Base-by-base conservation (phyloP, 1,140 invertebrate genomes). In the Drosophila chauvacae region DNA sequence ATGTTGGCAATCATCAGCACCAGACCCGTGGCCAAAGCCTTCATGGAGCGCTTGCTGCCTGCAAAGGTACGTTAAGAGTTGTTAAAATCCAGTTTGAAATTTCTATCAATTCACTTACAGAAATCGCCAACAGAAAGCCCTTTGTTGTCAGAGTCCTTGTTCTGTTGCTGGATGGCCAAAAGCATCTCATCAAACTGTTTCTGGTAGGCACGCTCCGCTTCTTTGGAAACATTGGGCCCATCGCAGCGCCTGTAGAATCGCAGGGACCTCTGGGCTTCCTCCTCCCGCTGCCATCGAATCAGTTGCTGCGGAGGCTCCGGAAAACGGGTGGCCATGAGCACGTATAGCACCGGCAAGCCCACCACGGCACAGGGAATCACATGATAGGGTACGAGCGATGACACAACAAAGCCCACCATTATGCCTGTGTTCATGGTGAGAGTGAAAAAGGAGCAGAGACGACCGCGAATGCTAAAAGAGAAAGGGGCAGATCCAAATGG, bases 231-330 rank as follows among this genome's bases (percentile, higher is more conserved):
- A 1, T 39, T 9, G 0, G 68, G 44, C 0, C 70, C 77, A 30
- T 84, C 79, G 33, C 69, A 84, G 0, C 75, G 79, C 4, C 81
- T 58, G 44, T 92, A 92, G 35, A 78, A 92, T 23, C 76, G 59
- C 16, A 92, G 45, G 0, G 92, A 77, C 2, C 41, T 53, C 33
- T 83, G 20, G 1, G 92, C 92, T 1, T 77, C 80, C 26, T 78
- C 74, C 2, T 64, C 55, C 1, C 70, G 61, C 0, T 64, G 53
- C 75, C 74, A 80, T 0, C 66, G 58, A 3, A 92, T 39, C n/a
- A 92, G 26, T 45, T 82, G 84, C 18, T 90, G 79, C 9, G 92
- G 91, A 0, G 87, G 78, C 55, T 92, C 92, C 5, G 91, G 92
- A 10, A 68, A 87, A 1, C 74, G 77, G 13, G 76, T 72, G 6